Percentiles rank a stretch among this genome's conserved stretches.
Conservation (phyloP, 1,140 invertebrate species). For the Drosophila truncata region DNA sequence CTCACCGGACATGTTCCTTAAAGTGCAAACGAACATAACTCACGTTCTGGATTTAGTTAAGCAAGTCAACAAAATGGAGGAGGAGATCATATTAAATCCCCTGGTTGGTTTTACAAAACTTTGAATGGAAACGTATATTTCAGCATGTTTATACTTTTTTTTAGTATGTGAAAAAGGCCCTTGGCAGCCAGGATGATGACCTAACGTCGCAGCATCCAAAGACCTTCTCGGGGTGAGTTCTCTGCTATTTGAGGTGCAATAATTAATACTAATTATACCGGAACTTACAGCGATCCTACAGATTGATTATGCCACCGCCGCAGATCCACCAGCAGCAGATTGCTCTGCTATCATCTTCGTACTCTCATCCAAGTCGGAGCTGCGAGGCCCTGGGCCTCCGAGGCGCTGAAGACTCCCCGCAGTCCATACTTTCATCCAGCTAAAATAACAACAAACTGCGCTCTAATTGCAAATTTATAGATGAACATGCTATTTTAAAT, state of each 20-base stretch:
- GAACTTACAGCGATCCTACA: constrained; percentile 74
- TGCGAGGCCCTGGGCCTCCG: constrained; percentile 31
- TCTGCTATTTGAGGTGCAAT: neutral
- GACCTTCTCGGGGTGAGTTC: constrained; percentile 81
- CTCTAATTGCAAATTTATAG: constrained; percentile 64
- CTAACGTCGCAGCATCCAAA: constrained; percentile 87
- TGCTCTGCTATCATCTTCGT: constrained; percentile 32
- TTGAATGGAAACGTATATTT: accelerated
- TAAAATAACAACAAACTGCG: constrained; percentile 48
- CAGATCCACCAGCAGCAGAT: constrained; percentile 35
- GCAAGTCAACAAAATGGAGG: constrained; percentile 96
- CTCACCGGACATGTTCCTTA: constrained; percentile 93
- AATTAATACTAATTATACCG: neutral
- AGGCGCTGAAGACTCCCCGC: constrained; percentile 19
- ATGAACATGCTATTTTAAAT: constrained; percentile 80
- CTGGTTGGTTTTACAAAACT: constrained; percentile 85
- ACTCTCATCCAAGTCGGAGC: constrained; percentile 44
- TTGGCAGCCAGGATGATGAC: constrained; percentile 89
- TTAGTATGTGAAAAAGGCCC: constrained; percentile 91
- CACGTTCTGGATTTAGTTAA: constrained; percentile 94
- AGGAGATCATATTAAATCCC: constrained; percentile 96
- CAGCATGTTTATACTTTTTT: neutral
- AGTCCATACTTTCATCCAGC: constrained; percentile 34
- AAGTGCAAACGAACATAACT: constrained; percentile 95
- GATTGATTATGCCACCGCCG: constrained; percentile 72